These are phyloP conservation scores for Cinclus mexicanus DNA, from an alignment of 2,113 vertebrate genomes.

Conservation along the genomic window DNA sequence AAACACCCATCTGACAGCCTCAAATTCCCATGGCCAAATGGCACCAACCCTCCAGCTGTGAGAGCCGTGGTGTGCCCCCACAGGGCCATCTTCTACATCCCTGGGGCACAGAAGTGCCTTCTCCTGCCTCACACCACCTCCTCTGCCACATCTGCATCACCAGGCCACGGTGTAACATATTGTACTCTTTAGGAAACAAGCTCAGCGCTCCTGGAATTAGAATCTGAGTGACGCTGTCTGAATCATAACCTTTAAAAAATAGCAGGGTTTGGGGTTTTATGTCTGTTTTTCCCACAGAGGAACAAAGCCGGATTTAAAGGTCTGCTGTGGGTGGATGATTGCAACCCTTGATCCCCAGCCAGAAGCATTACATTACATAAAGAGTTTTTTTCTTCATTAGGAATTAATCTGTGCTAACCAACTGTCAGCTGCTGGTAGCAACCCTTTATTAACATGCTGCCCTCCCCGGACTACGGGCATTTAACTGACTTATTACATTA, in stretches of 20 bases:
- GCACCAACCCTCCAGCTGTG: background rate
- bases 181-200: constrained; percentile 28
- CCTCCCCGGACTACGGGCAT: background rate
- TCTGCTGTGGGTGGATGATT: constrained; percentile 75
- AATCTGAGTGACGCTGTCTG: constrained; percentile 6
- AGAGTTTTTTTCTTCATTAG: constrained; percentile 76
- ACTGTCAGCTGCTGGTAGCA: constrained; percentile 66
- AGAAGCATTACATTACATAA: constrained; percentile 80
- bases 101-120: fast-evolving
- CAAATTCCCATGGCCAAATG: fast-evolving
- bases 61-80: background rate
- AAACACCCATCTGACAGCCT: background rate
- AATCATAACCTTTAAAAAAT: constrained; percentile 50
- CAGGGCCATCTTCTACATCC: background rate
- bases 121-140: background rate
- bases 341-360: constrained; percentile 71
- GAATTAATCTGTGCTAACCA: constrained; percentile 78
- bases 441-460: constrained; percentile 37
- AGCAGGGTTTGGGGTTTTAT: background rate
- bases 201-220: background rate
- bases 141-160: background rate
- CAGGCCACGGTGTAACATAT: background rate
- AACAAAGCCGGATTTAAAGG: constrained; percentile 81
- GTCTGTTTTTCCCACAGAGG: background rate
- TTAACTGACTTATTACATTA: constrained; percentile 50